These are phyloP conservation scores for Grapholita molesta DNA, from an alignment of 1,140 invertebrate genomes.

Conservation along the genomic window DNA sequence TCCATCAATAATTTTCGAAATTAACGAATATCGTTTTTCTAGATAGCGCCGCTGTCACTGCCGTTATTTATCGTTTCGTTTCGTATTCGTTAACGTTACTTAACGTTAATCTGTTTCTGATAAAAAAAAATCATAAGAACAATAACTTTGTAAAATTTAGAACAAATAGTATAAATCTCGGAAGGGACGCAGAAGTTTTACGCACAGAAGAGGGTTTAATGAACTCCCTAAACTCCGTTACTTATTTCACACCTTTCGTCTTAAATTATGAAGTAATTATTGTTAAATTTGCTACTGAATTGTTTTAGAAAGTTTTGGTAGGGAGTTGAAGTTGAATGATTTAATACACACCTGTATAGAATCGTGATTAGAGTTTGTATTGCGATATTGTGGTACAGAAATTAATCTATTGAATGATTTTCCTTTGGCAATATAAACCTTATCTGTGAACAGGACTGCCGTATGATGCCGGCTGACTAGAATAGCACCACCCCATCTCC, in stretches of 20 bases:
- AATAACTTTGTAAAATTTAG: background rate
- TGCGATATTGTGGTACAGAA: too few species aligned
- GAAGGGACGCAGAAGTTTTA: background rate
- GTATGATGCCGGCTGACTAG: too few species aligned
- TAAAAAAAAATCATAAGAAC: background rate
- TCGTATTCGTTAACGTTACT: too few species aligned
- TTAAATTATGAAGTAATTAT: constrained; percentile 3
- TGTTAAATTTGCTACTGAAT: background rate
- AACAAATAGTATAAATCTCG: background rate
- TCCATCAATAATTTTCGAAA: too few species aligned
- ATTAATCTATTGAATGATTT: too few species aligned
- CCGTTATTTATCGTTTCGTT: too few species aligned
- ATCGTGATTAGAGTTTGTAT: background rate
- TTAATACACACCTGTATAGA: background rate
- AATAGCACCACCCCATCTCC: too few species aligned
- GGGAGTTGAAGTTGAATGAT: background rate
- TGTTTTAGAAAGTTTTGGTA: background rate
- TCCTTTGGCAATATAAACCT: too few species aligned
- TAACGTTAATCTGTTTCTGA: too few species aligned
- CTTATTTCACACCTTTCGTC: background rate
- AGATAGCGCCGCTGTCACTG: too few species aligned
- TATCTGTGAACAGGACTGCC: too few species aligned
- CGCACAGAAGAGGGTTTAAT: background rate
- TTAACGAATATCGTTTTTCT: too few species aligned
- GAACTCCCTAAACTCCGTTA: background rate